phyloP scores from a whole-genome alignment of 2,888 invertebrate genomes.

The Phoenoteleia sp. region DNA sequence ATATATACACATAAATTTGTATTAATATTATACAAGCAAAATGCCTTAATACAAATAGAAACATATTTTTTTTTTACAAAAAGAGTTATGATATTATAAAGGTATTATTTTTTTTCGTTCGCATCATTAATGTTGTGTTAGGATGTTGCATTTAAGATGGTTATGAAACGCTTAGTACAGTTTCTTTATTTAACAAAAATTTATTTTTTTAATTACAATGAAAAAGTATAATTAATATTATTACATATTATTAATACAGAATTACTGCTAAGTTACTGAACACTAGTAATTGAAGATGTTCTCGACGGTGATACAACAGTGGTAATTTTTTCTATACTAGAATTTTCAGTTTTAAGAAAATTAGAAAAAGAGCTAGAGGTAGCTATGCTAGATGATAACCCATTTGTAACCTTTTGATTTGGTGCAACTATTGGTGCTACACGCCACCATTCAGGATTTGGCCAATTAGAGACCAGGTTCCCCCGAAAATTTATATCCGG shows the following conservation, averaged over 20 bases:
- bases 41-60: no score
- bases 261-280: slow-evolving; percentile 69
- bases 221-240: slow-evolving; percentile 46
- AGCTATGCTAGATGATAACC: slow-evolving; percentile 80
- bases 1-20: no score
- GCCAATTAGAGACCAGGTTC: slow-evolving; percentile 87
- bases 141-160: no score
- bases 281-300: slow-evolving; percentile 75
- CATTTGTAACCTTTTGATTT: slow-evolving; percentile 80
- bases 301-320: slow-evolving; percentile 66
- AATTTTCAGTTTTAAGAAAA: slow-evolving; percentile 68
- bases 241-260: slow-evolving; percentile 32
- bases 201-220: slow-evolving; percentile 40
- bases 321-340: slow-evolving; percentile 55
- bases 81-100: no score
- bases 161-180: no score
- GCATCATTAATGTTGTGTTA: no score
- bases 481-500: slow-evolving; percentile 89
- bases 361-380: slow-evolving; percentile 52
- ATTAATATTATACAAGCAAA: no score
- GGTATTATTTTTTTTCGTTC: no score
- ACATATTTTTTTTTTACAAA: no score
- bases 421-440: slow-evolving; percentile 83
- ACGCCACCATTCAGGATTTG: slow-evolving; percentile 87
- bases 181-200: slow-evolving; percentile 54